phyloP scores from a whole-genome alignment of 1,140 invertebrate species.

The Heliconius hewitsoni region DNA sequence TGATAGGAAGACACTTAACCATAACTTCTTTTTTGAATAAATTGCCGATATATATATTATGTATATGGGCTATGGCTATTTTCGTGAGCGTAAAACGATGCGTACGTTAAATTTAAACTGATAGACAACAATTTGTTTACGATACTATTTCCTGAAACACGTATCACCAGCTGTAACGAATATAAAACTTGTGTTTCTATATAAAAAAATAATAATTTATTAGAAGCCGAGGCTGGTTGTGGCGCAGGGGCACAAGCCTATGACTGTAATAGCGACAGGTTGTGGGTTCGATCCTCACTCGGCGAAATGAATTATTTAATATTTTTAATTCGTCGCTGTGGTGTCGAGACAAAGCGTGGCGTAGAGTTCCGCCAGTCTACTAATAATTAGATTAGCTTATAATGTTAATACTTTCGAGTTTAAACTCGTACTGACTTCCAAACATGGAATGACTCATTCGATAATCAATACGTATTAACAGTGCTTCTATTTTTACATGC shows the following conservation, averaged over 20 bases:
- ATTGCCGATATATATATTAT: no score
- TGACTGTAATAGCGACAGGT: no score
- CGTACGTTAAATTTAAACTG: neutral
- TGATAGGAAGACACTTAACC: no score
- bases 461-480: slow-evolving; percentile 11
- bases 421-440: neutral
- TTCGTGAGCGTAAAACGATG: neutral
- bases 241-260: no score
- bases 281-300: no score
- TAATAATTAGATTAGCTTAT: neutral
- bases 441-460: neutral
- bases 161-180: neutral
- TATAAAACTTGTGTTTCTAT: neutral
- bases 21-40: no score
- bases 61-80: neutral
- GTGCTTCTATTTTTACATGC: slow-evolving; percentile 14
- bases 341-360: no score
- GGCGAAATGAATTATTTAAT: no score
- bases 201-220: neutral
- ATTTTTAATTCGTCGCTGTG: no score
- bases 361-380: neutral
- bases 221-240: no score
- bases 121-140: neutral
- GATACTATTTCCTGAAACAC: neutral
- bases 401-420: neutral